Conservation (phyloP, 2,797 vertebrate species). For the Dromococcyx pavoninus region DNA sequence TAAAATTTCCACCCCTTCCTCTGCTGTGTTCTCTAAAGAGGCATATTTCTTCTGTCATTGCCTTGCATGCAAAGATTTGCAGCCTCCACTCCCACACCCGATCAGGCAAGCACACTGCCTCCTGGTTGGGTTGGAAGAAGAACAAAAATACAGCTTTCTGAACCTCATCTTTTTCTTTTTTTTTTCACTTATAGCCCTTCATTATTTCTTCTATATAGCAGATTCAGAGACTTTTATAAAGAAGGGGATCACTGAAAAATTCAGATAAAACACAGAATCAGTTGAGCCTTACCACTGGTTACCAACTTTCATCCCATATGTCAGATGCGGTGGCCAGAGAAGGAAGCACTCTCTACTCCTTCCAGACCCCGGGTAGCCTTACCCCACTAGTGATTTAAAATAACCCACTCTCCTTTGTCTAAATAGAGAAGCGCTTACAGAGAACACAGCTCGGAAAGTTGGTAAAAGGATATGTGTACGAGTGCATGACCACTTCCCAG, state of each 20-base stretch:
- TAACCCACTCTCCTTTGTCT: background rate
- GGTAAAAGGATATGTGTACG: background rate
- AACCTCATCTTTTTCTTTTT: background rate
- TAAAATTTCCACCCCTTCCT: background rate
- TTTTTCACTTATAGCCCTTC: background rate
- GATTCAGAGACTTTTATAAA: background rate
- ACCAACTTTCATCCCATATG: background rate
- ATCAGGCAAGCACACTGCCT: background rate
- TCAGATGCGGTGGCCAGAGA: background rate
- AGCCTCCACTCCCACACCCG: rapidly evolving
- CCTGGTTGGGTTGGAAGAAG: background rate
- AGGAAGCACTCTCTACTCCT: background rate
- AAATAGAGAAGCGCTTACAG: background rate
- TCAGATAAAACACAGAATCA: background rate
- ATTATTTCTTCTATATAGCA: background rate
- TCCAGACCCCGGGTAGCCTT: background rate
- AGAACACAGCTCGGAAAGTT: background rate
- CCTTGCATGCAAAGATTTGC: background rate
- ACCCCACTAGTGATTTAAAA: background rate
- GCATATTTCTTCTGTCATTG: background rate
- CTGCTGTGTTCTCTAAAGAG: background rate
- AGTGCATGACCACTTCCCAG: background rate
- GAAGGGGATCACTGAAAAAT: background rate
- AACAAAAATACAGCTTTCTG: background rate
- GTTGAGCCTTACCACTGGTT: background rate